phyloP scores from a whole-genome alignment of 2,888 invertebrate species.

The Fragum sueziense region DNA sequence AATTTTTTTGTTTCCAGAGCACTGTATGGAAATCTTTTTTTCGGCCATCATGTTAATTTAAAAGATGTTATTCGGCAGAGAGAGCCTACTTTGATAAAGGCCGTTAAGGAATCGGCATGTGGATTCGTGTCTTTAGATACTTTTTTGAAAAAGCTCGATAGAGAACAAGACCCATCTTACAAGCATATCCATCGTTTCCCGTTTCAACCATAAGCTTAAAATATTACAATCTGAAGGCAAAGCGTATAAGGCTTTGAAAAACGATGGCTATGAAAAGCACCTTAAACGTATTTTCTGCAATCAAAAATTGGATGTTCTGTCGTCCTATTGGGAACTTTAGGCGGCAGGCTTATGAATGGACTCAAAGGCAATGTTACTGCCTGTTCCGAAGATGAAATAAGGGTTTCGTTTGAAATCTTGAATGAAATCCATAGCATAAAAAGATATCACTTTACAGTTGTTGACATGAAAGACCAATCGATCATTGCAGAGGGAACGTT shows the following conservation, averaged over 20 bases:
- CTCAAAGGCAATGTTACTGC: conserved; percentile 17
- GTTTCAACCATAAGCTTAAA: conserved; percentile 20
- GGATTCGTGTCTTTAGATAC: conserved; percentile 28
- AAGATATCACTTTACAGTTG: conserved; percentile 26
- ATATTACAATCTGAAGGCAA: conserved; percentile 10
- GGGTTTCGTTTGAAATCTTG: neutral
- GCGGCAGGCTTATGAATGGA: conserved; percentile 51
- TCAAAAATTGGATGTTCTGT: conserved; percentile 45
- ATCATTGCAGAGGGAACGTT: conserved; percentile 40
- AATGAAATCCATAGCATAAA: neutral
- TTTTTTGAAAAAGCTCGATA: conserved; percentile 32
- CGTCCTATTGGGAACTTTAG: conserved; percentile 41
- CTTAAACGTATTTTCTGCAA: conserved; percentile 39
- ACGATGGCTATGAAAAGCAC: conserved; percentile 27
- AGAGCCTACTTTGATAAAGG: conserved; percentile 33
- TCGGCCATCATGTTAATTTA: conserved; percentile 32
- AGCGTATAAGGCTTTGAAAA: conserved; percentile 26
- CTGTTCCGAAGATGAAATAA: conserved; percentile 6
- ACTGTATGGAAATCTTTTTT: conserved; percentile 23
- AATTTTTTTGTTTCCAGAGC: conserved; percentile 50
- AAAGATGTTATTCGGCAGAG: conserved; percentile 38
- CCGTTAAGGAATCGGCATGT: conserved; percentile 34
- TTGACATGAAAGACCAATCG: conserved; percentile 18
- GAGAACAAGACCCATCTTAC: conserved; percentile 15
- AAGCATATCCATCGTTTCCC: conserved; percentile 31